phyloP scores from a whole-genome alignment of 2,797 vertebrate genomes.

The Sebastiscus tertius region DNA sequence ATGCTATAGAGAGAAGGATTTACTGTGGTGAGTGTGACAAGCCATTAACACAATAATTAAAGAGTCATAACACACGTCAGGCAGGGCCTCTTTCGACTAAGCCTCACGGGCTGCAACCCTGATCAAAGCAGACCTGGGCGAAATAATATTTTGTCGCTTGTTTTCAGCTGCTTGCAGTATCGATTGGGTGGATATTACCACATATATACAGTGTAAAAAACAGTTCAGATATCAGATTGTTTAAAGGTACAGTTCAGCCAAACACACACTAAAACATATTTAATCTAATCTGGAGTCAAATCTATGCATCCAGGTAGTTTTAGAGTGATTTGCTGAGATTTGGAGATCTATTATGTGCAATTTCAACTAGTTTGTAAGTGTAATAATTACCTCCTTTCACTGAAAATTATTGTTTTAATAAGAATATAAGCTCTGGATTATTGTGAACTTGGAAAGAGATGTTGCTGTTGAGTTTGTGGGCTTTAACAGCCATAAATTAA shows the following conservation, averaged over 20 bases:
- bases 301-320: neutral
- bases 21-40: conserved; percentile 66
- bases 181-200: neutral
- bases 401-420: neutral
- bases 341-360: neutral
- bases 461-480: neutral
- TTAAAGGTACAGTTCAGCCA: neutral
- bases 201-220: neutral
- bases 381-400: neutral
- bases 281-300: neutral
- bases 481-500: neutral
- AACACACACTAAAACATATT: neutral
- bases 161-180: conserved; percentile 12
- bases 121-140: neutral
- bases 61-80: conserved; percentile 60
- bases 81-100: conserved; percentile 58
- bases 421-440: neutral
- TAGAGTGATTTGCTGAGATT: neutral
- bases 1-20: conserved; percentile 59
- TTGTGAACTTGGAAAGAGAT: neutral
- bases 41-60: conserved; percentile 69
- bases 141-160: conserved; percentile 42
- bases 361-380: neutral
- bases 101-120: conserved; percentile 16
- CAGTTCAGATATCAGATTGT: neutral